A percentile compares a stretch with the other conserved stretches of the same genome.
Conservation (phyloP, 2,888 invertebrate genomes). For the Bugulina stolonifera region DNA sequence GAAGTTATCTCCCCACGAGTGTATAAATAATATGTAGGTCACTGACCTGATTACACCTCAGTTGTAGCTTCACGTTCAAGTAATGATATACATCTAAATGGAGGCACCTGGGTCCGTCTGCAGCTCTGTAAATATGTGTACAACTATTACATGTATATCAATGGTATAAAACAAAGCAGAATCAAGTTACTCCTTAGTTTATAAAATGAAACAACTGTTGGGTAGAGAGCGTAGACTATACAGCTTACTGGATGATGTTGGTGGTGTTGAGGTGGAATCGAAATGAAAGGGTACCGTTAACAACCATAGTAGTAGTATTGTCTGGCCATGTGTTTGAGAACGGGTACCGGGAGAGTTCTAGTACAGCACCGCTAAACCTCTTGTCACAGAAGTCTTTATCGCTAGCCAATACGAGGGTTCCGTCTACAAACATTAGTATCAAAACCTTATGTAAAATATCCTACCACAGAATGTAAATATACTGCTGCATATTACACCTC, state of each 20-base stretch:
- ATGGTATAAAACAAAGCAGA: too few species aligned
- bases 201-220: too few species aligned
- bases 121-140: background rate
- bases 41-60: background rate
- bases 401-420: background rate
- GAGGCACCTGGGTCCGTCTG: background rate
- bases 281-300: background rate
- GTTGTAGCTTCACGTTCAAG: background rate
- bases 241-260: background rate
- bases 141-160: too few species aligned
- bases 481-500: too few species aligned
- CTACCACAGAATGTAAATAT: too few species aligned
- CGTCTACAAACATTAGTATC: too few species aligned
- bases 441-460: too few species aligned
- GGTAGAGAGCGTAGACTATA: too few species aligned
- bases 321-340: background rate
- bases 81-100: background rate
- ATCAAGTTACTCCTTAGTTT: too few species aligned
- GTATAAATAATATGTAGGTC: too few species aligned
- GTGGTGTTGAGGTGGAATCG: background rate
- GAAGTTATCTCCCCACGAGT: too few species aligned
- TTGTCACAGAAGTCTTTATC: background rate
- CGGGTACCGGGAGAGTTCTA: background rate
- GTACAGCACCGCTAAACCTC: background rate
- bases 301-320: background rate